Evolutionary conservation across 2,113 vertebrate species (phyloP).

Genomic region (Arizona elegans): DNA sequence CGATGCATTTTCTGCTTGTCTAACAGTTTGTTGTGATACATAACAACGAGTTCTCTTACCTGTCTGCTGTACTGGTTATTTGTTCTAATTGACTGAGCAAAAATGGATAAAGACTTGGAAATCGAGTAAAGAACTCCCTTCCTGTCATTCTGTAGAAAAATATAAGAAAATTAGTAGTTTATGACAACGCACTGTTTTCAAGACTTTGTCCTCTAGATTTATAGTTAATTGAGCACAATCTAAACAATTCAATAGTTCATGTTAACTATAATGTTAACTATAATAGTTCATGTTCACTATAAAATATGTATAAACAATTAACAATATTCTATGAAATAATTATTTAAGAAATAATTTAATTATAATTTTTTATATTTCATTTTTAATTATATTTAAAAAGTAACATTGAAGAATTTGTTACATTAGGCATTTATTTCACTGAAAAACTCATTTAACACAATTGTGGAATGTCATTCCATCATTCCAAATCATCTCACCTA

Average conservation of each 20-base stretch:
- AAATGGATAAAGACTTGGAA: constrained; percentile 90
- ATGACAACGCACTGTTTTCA: not conserved
- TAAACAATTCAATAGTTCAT: not conserved
- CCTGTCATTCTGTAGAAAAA: constrained; percentile 87
- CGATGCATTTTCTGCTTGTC: not conserved
- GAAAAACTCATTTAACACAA: not conserved
- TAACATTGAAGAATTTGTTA: not conserved
- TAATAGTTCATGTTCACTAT: not conserved
- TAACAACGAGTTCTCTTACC: constrained; percentile 69
- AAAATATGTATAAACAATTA: not conserved
- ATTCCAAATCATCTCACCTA: not conserved
- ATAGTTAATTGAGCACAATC: not conserved
- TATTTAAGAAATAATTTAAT: no score
- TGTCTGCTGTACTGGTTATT: constrained; percentile 79
- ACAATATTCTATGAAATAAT: not conserved
- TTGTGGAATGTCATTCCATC: not conserved
- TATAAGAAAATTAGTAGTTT: constrained; percentile 4
- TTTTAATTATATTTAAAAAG: not conserved
- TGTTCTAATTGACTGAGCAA: constrained; percentile 86
- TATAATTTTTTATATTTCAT: no score
- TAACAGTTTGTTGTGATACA: not conserved
- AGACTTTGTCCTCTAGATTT: not conserved
- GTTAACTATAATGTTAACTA: no score
- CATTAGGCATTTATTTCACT: not conserved
- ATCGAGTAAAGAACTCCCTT: constrained; percentile 92